phyloP scores from a whole-genome alignment of 2,797 vertebrate genomes.

The Echeneis naucrates region DNA sequence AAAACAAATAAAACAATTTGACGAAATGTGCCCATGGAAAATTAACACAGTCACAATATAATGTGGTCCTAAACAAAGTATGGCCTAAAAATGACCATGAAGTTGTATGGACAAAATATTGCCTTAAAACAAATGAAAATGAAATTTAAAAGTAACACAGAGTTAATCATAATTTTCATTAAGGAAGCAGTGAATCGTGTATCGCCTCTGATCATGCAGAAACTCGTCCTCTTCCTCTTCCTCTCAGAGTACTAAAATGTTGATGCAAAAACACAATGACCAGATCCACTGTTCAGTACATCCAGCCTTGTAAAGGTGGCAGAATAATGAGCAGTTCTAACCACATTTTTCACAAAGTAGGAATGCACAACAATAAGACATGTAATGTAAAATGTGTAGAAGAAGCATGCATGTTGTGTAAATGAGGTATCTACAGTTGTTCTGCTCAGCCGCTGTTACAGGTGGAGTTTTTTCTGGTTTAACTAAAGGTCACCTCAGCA shows the following conservation, averaged over 20 bases:
- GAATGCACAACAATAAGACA: neutral
- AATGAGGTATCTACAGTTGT: neutral
- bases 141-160: too few species aligned
- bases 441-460: neutral
- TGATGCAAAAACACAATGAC: conserved; percentile 2
- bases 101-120: neutral
- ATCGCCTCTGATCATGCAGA: neutral
- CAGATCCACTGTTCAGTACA: neutral
- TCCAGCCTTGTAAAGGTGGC: neutral
- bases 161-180: neutral
- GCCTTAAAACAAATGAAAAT: too few species aligned
- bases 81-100: neutral
- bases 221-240: too few species aligned
- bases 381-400: neutral
- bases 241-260: neutral
- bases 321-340: neutral
- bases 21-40: neutral
- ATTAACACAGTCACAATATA: neutral
- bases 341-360: neutral
- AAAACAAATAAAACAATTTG: conserved; percentile 22
- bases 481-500: neutral
- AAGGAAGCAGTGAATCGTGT: neutral
- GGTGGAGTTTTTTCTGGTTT: conserved; percentile 3
- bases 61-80: neutral
- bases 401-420: neutral